Base-by-base conservation (phyloP, 2,888 invertebrate species). In the Seira musarum region DNA sequence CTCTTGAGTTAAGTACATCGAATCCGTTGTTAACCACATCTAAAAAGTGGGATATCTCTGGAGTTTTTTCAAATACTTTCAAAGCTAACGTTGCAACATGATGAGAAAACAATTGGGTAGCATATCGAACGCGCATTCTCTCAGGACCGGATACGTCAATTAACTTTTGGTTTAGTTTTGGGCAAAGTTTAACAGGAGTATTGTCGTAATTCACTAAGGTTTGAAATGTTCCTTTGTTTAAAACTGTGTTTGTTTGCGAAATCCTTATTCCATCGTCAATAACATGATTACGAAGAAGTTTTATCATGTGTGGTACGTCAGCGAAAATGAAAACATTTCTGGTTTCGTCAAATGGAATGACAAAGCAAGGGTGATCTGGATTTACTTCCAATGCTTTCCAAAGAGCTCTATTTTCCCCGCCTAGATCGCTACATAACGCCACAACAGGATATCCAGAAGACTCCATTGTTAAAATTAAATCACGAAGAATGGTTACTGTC, bases 241-340 rank as follows among this genome's bases (percentile, higher is more conserved):
- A 70, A 0, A 70, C 17, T 19, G 35, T 67, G 15, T 78, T 78
- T 19, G 73, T 40, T 35, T 46, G 15, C 1, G 49, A 13, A 13
- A 83, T 35, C 17, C 68, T n/a, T 0, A 81, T 21, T 1, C 85
- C 84, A 19, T 79, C 68, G 57, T 85, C 83, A 0, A 83, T 13
- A 8, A 80, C 25, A 68, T 85, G 85, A 63, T 85, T 85, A 10
- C 83, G 30, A 2, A 84, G 10, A 10, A 84, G 57, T 49, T 86
- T 86, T 0, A 86, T 10, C 25, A 82, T 63, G 64, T 86, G 84
- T 0, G 83, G 85, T 0, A 82, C 70, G 46, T 86, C 86, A 15
- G 81, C 78, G 61, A 86, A 84, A 21, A 84, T 75, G 65, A 60
- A 82, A 1, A 86, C 64, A 3, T 71, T 68, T 35, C 65, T 1